Evolutionary conservation across 92 coral and sea anemone species (phyloP).

Genomic region (Palythoa grandis): DNA sequence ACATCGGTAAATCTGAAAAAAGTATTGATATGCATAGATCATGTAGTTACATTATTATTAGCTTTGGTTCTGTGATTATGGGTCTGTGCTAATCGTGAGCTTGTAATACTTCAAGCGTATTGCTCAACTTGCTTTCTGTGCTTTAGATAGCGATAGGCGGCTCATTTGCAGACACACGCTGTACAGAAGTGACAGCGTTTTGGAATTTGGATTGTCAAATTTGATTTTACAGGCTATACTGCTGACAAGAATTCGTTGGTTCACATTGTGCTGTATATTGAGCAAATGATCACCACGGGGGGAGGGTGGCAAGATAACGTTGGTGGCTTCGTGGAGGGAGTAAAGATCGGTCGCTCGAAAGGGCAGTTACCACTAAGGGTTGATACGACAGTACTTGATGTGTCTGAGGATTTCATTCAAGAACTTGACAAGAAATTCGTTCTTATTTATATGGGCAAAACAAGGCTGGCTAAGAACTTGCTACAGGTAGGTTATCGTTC

Average conservation of each 20-base stretch:
- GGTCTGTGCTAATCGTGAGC: no score
- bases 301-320: conserved; percentile 99
- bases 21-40: no score
- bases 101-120: no score
- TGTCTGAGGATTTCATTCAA: conserved; percentile 64
- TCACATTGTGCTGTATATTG: conserved; percentile 92
- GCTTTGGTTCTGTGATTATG: no score
- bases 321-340: conserved; percentile 94
- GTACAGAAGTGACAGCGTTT: no score
- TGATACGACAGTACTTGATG: conserved; percentile 63
- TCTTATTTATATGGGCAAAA: conserved; percentile 88
- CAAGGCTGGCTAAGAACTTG: conserved; percentile 94
- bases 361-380: conserved; percentile 84
- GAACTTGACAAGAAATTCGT: conserved; percentile 68
- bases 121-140: no score
- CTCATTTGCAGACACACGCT: no score
- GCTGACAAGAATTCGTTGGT: conserved; percentile 79
- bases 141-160: no score
- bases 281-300: conserved; percentile 98
- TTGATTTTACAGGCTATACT: conserved; percentile 47
- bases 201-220: background rate
- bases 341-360: conserved; percentile 88
- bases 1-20: no score
- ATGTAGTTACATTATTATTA: no score
- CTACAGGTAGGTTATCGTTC: conserved; percentile 69